Base-by-base conservation (phyloP, 1,140 invertebrate species). In the Fopius arisanus region DNA sequence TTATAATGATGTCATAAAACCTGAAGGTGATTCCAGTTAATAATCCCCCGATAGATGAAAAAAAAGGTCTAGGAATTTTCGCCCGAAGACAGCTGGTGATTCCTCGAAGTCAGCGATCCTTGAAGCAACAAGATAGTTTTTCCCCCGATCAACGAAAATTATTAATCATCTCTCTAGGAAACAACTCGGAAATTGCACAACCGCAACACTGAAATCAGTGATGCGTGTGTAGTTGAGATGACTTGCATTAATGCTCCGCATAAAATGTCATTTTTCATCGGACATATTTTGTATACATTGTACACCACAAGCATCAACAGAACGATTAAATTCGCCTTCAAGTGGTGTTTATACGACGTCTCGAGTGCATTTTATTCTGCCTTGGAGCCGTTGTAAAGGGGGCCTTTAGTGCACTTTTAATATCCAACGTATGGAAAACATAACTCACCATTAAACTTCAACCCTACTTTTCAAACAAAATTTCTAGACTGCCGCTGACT, bases 171-270 rank as follows among this genome's bases (percentile, higher is more conserved):
- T 7, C 2, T 28, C n/a, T 3, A 51, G 10, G 16, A 48, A 59
- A 73, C 29, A 21, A 67, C 28, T 51, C 63, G 48, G 26, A 59
- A 43, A 73, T 67, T 73, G 19, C 28, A 43, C 62, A 67, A 66
- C 69, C 63, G 43, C 65, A 73, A 37, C 0, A 48, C 29, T 67
- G n/a, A 54, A 48, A 23, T 28, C 71, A 73, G 26, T 73, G 63
- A 73, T 51, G 65, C 71, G 37, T 73, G 71, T 67, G 40, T 33
- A 67, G 37, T 54, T 21, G n/a, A 51, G 28, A 29, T 65, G 41
- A 37, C 43, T 72, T 62, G 70, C 23, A 67, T 70, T 73, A 73
- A 73, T 73, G 29, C n/a, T 26, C 23, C n/a, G 48, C 63, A 33
- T 72, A 43, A 72, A 72, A 67, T 65, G n/a, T 67, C 66, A 23